A percentile compares a stretch with the other conserved stretches of the same genome.
phyloP scores from a whole-genome alignment of 2,113 vertebrate genomes.

The Cochlearius cochlearius region DNA sequence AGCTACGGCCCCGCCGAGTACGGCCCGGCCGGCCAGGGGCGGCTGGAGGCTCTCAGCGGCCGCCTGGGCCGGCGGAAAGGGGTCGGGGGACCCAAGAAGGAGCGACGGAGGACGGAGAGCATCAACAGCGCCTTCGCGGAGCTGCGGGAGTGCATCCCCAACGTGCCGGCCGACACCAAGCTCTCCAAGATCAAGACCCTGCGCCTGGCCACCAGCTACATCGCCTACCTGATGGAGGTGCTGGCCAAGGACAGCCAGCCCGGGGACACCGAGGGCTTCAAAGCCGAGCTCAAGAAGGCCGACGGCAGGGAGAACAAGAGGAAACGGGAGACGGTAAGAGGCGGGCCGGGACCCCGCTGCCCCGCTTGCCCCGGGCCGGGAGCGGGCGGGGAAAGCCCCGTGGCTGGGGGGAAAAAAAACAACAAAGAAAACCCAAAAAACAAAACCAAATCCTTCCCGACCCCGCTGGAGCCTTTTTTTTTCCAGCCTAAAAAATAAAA shows the following conservation, averaged over 20 bases:
- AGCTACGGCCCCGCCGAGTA: constrained; percentile 61
- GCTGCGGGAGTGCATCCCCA: constrained; percentile 95
- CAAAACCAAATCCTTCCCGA: background rate
- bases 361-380: background rate
- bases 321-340: constrained; percentile 88
- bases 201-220: constrained; percentile 96
- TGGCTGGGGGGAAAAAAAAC: rapidly evolving
- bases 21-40: constrained; percentile 69
- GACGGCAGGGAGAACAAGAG: constrained; percentile 88
- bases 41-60: constrained; percentile 80
- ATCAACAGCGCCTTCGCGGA: constrained; percentile 99
- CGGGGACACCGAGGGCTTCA: constrained; percentile 89
- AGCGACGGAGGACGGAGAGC: constrained; percentile 93
- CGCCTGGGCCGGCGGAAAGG: constrained; percentile 82
- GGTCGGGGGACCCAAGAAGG: constrained; percentile 85
- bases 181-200: constrained; percentile 98
- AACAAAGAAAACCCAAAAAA: no score
- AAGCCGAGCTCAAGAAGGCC: constrained; percentile 91
- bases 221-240: constrained; percentile 99
- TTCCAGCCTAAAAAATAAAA: background rate
- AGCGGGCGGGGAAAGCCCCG: background rate
- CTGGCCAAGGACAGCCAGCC: constrained; percentile 87
- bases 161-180: constrained; percentile 97
- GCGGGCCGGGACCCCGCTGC: background rate
- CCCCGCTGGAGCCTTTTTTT: background rate